Base-by-base conservation (phyloP, 2,888 invertebrate species). In the Pseudococcus jackbeardsleyi region DNA sequence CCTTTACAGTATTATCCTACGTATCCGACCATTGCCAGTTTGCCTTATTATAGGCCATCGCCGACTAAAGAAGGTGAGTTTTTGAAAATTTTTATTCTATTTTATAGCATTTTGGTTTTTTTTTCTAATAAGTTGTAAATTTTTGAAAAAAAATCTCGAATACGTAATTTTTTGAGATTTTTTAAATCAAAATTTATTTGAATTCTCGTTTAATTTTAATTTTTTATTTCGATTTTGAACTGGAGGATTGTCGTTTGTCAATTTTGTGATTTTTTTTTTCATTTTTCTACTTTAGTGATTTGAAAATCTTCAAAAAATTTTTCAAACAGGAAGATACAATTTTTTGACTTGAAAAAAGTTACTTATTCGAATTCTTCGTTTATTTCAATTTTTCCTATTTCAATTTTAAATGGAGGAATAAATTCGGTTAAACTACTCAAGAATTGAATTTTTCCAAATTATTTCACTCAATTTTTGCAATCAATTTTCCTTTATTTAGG, bases 31-130 rank as follows among this genome's bases (percentile, higher is more conserved):
- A 19, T n/a, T 19, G 85, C 17, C 26, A 88, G 17, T 17, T 59
- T 54, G 11, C 88, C 88, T 33, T 48, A 48, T 26, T 88, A 79
- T 39, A 48, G 15, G 22, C 79, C 79, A 22, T 26, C 88, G 7
- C 39, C 59, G 8, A 88, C 33, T 6, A 88, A 79, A 50, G 33
- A 39, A n/a, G 88, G 88, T 88, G 15, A 79, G 88, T 87, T n/a
- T 79, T 42, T 42, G 22, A 33, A 39, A 11, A 42, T 42, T 42
- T 42, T 8, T 8, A 19, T 5, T 46, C 19, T 8, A 19, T 19
- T 82, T 46, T 46, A 79, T 42, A 1, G 26, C 1, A 54, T 54
- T 54, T n/a, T 17, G n/a, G 0, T n/a, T 54, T n/a, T 54, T 54
- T n/a, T n/a, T 54, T 54, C n/a, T 54, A 54, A 5, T n/a, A n/a